A percentile compares a stretch with the other conserved stretches of the same genome.
Evolutionary conservation across 2,888 invertebrate genomes (phyloP).

Genomic region (Dryocosmus kuriphilus): DNA sequence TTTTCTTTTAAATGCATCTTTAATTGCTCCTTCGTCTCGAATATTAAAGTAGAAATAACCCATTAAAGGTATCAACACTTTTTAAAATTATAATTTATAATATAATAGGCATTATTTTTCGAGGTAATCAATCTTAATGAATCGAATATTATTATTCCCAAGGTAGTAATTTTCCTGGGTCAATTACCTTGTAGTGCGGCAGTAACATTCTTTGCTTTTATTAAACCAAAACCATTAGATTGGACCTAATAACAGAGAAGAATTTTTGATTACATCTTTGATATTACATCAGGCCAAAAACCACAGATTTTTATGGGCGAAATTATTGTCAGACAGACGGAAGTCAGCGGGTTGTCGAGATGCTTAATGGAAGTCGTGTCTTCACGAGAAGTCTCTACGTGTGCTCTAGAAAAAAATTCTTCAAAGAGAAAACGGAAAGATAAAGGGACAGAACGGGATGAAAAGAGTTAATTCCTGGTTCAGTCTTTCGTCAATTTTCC

Average conservation of each 20-base stretch:
- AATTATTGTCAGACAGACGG: conserved; percentile 18
- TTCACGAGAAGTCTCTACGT: conserved; percentile 34
- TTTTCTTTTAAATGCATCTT: not conserved
- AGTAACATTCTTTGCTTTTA: not conserved
- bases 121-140: not conserved
- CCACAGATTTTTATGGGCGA: not conserved
- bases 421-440: conserved; percentile 18
- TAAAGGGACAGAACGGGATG: not conserved
- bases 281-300: conserved; percentile 3
- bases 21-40: not conserved
- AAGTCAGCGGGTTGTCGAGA: conserved; percentile 19
- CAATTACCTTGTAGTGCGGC: not conserved
- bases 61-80: not conserved
- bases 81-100: not conserved
- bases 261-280: not conserved
- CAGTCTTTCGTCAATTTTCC: not conserved
- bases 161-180: not conserved
- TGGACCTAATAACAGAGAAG: conserved; percentile 4
- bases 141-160: not conserved
- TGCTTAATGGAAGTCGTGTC: conserved; percentile 24
- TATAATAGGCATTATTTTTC: not conserved
- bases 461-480: conserved; percentile 5
- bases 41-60: not conserved
- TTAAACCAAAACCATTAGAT: not conserved
- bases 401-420: conserved; percentile 18